Evolutionary conservation across 2,113 vertebrate species (phyloP).

Genomic region (Eulacestoma nigropectus): DNA sequence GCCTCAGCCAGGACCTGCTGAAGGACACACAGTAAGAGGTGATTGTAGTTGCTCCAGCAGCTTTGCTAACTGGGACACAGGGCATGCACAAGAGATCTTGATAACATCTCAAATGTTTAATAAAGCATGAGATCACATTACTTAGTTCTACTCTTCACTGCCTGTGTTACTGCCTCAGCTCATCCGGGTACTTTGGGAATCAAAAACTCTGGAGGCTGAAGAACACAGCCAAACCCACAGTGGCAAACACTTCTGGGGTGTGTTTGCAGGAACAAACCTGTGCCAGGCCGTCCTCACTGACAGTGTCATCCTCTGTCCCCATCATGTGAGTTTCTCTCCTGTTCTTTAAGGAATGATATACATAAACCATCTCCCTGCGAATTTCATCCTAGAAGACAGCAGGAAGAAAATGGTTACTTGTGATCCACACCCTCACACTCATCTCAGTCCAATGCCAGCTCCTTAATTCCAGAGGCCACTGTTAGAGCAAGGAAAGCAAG

Average conservation of each 20-base stretch:
- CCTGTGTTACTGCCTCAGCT: background rate
- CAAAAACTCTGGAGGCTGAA: background rate
- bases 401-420: background rate
- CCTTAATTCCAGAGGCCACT: background rate
- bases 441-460: background rate
- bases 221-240: background rate
- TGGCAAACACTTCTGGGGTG: background rate
- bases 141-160: background rate
- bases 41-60: background rate
- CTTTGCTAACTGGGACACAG: background rate
- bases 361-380: slow-evolving; percentile 74
- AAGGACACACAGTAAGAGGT: background rate
- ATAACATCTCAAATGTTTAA: background rate
- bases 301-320: slow-evolving; percentile 63
- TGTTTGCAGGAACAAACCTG: slow-evolving; percentile 59
- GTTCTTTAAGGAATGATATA: slow-evolving; percentile 87
- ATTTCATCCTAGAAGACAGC: slow-evolving; percentile 71
- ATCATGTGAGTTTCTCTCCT: slow-evolving; percentile 88
- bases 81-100: background rate
- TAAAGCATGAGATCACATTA: background rate
- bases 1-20: background rate
- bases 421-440: background rate
- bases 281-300: background rate
- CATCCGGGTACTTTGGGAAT: background rate
- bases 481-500: background rate